A percentile compares a stretch with the other conserved stretches of the same genome.
Evolutionary conservation across 1,140 invertebrate genomes (phyloP).

Genomic region (Eufriesea mexicana): DNA sequence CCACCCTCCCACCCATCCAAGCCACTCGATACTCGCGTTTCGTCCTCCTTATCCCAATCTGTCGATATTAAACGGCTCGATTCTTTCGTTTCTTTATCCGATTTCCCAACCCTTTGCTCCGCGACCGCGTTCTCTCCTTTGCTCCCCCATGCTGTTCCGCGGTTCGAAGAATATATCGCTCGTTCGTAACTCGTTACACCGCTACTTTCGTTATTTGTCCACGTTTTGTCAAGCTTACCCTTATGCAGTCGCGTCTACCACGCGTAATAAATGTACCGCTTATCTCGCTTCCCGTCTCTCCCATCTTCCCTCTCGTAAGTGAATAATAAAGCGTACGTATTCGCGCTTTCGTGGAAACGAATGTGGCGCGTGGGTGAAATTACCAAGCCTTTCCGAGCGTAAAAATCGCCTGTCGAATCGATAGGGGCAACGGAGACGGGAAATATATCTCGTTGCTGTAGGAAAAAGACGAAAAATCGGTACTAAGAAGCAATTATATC

Average conservation of each 20-base stretch:
- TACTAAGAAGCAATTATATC: too few relatives aligned
- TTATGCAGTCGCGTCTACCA: neutral
- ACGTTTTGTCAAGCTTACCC: neutral
- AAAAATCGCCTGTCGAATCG: neutral
- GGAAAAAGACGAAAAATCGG: too few relatives aligned
- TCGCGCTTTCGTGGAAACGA: neutral
- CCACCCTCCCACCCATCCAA: too few relatives aligned
- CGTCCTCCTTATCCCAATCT: too few relatives aligned
- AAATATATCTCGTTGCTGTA: neutral
- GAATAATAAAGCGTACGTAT: neutral
- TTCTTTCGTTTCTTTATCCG: too few relatives aligned
- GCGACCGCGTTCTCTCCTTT: too few relatives aligned
- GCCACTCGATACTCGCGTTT: too few relatives aligned
- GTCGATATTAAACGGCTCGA: too few relatives aligned
- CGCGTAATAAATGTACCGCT: constrained; percentile 1
- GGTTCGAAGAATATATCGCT: neutral
- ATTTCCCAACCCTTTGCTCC: too few relatives aligned
- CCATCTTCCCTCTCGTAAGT: neutral
- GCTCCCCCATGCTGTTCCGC: too few relatives aligned
- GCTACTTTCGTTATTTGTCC: neutral
- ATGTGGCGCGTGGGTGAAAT: neutral
- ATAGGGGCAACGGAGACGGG: neutral
- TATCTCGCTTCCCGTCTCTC: too few relatives aligned
- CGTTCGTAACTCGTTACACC: neutral
- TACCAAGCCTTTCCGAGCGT: neutral